phyloP scores from a whole-genome alignment of 2,888 invertebrate species.

The Thysanoteuthis rhombus region DNA sequence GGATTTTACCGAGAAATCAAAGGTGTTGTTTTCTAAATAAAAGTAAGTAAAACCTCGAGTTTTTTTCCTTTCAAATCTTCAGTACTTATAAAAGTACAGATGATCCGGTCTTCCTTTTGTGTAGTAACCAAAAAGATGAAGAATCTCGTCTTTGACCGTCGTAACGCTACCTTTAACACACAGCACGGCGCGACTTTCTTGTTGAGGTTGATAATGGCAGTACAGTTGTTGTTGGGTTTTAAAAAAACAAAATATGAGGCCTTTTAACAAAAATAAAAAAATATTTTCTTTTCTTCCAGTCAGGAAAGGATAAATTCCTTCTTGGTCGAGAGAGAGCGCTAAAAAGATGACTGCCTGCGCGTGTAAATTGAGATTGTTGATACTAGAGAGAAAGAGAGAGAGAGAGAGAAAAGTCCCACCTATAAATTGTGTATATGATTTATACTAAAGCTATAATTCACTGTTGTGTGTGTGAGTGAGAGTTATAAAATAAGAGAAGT shows the following conservation, averaged over 20 bases:
- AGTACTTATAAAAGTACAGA: no score
- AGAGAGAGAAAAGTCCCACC: constrained; percentile 13
- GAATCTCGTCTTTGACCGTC: no score
- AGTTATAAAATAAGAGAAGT: neutral
- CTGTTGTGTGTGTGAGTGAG: neutral
- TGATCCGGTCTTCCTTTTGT: neutral
- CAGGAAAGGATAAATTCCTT: neutral
- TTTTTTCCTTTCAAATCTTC: neutral
- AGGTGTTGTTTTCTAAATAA: neutral
- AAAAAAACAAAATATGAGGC: neutral
- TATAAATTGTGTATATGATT: neutral
- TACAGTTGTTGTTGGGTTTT: neutral
- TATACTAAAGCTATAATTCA: neutral
- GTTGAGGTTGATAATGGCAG: no score
- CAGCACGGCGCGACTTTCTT: no score
- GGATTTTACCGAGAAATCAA: neutral
- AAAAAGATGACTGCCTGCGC: neutral
- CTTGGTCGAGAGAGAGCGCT: neutral
- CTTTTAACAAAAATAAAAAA: neutral
- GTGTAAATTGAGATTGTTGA: neutral
- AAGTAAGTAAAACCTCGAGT: neutral
- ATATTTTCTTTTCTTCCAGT: neutral
- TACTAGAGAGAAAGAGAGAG: constrained; percentile 30
- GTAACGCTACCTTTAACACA: no score
- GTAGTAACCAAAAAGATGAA: neutral